Conservation (phyloP, 2,888 invertebrate genomes). For the Epistrophe eligans region DNA sequence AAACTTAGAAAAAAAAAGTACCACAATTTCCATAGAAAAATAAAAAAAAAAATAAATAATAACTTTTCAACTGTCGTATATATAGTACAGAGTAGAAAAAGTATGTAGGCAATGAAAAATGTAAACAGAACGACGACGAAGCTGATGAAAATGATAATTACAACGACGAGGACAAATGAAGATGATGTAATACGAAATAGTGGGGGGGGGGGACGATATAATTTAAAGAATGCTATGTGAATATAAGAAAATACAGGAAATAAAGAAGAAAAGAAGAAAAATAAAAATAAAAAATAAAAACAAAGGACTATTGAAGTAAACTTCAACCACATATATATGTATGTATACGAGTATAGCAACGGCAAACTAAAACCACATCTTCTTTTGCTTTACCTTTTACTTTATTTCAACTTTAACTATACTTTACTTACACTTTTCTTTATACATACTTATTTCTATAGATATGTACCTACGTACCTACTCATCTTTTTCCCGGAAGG, state of each 20-base stretch:
- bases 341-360: slow-evolving; percentile 5
- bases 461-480: neutral
- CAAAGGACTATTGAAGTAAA: slow-evolving; percentile 69
- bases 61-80: slow-evolving; percentile 17
- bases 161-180: slow-evolving; percentile 33
- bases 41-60: slow-evolving; percentile 15
- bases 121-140: slow-evolving; percentile 38
- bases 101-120: slow-evolving; percentile 45
- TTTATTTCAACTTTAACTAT: neutral
- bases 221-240: slow-evolving; percentile 33
- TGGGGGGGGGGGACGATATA: neutral
- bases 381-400: slow-evolving; percentile 29
- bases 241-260: slow-evolving; percentile 63
- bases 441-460: neutral
- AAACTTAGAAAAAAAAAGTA: slow-evolving; percentile 17
- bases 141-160: slow-evolving; percentile 23
- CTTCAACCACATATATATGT: slow-evolving; percentile 41
- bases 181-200: slow-evolving; percentile 16
- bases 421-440: neutral
- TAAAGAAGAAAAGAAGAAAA: slow-evolving; percentile 48
- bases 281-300: neutral
- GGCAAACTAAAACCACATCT: slow-evolving; percentile 60
- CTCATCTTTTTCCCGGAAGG: slow-evolving; percentile 71
- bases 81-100: slow-evolving; percentile 8
- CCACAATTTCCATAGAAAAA: slow-evolving; percentile 1